phyloP scores from a whole-genome alignment of 2,797 vertebrate genomes.

The Buceros bicornis region DNA sequence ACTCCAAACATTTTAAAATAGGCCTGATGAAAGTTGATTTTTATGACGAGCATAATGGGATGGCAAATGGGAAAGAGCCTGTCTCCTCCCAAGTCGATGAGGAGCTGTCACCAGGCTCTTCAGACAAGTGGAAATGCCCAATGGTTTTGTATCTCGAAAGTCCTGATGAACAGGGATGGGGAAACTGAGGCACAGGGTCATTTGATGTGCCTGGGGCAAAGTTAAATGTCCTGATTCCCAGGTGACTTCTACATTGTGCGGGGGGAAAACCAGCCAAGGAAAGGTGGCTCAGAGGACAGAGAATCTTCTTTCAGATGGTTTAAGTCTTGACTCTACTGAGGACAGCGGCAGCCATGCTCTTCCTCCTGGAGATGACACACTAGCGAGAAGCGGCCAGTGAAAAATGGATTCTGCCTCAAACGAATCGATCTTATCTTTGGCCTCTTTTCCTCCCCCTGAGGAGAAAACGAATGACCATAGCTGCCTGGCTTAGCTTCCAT shows the following conservation, averaged over 20 bases:
- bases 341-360: neutral
- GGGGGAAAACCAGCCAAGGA: neutral
- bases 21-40: conserved; percentile 61
- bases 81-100: conserved; percentile 16
- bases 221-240: neutral
- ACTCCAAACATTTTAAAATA: conserved; percentile 53
- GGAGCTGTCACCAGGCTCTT: conserved; percentile 52
- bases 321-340: neutral
- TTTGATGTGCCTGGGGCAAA: neutral
- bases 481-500: conserved; percentile 64
- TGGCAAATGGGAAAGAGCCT: conserved; percentile 1
- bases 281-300: neutral
- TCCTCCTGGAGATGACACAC: neutral
- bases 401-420: conserved; percentile 29
- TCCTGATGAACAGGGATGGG: neutral
- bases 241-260: no score
- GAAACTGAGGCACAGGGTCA: neutral
- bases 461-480: conserved; percentile 2
- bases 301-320: neutral
- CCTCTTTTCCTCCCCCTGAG: conserved; percentile 29
- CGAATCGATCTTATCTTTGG: conserved; percentile 43
- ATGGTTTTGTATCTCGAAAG: neutral
- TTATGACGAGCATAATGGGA: neutral
- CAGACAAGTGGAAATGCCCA: neutral
- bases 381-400: neutral